Evolutionary conservation across 1,140 invertebrate genomes (phyloP).

Genomic region (Neomicropteryx cornuta): DNA sequence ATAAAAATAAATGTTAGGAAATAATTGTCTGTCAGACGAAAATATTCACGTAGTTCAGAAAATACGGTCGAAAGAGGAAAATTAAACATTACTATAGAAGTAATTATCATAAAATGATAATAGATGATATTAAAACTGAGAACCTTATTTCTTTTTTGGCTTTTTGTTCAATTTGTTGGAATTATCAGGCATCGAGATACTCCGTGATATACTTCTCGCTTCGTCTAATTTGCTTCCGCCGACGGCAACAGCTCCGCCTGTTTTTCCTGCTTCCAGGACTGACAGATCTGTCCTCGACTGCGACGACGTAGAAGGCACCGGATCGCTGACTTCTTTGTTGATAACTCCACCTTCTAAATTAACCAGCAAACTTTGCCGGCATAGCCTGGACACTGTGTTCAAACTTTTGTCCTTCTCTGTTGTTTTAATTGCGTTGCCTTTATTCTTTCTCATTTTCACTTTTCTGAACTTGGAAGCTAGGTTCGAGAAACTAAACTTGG

Average conservation of each 20-base stretch:
- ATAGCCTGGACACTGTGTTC: conserved; percentile 49
- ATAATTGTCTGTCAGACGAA: no score
- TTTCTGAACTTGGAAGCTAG: conserved; percentile 53
- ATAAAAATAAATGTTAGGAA: no score
- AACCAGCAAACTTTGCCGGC: conserved; percentile 55
- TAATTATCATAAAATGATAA: no score
- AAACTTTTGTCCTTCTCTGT: conserved; percentile 25
- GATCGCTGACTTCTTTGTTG: background rate
- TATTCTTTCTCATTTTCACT: conserved; percentile 35
- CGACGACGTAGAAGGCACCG: conserved; percentile 7
- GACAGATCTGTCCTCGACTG: conserved; percentile 13
- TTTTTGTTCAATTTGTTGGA: no score
- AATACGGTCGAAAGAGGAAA: no score
- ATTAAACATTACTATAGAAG: no score
- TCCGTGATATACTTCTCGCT: no score
- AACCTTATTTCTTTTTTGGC: no score
- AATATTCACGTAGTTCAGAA: no score
- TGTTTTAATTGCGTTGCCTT: conserved; percentile 26
- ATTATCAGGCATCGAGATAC: background rate
- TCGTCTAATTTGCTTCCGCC: conserved; percentile 8
- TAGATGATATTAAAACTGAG: no score
- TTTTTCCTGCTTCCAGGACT: conserved; percentile 13
- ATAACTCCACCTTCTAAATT: conserved; percentile 26
- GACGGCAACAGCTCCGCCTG: conserved; percentile 13
- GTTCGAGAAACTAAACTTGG: conserved; percentile 45